Base-by-base conservation (phyloP, 1,140 invertebrate genomes). In the Drosophila sproati region DNA sequence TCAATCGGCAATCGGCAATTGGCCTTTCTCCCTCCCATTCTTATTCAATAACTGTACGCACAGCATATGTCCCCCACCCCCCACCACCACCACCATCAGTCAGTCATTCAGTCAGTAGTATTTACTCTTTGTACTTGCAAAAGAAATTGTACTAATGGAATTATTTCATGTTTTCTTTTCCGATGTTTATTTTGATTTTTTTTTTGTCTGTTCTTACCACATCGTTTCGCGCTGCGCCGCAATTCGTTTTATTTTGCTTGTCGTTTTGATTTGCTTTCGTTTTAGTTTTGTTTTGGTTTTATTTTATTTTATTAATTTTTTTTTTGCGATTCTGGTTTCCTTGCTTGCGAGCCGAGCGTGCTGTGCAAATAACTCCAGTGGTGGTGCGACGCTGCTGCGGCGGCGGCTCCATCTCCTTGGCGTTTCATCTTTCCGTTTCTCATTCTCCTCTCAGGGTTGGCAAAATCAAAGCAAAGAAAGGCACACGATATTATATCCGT, bases 71-170 rank as follows among this genome's bases (percentile, higher is more conserved):
- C 2, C 8, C 34, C 12, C 7, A 7, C 5, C 28, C 48, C 7
- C 8, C 31, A 39, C 47, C 41, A 4, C n/a, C 50, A 10, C 28
- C 35, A 12, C 31, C 12, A 12, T 12, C 52, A 20, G 20, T 20
- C 20, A 20, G 20, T 20, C 20, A 20, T 37, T 35, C 37, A 8
- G 7, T 37, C 48, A 64, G 79, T 73, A 83, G 88, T 91, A 91
- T 91, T 91, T 91, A 85, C 78, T 91, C 86, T 91, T 85, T 91
- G 90, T 91, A 83, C 89, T 91, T 91, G 91, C 83, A 91, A 91
- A 91, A 91, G 86, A 91, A 91, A 91, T 91, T 91, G 86, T 85
- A 91, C 91, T 91, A 91, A 91, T 91, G 91, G 91, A 91, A 91
- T 91, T 91, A 91, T 91, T 82, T 91, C 70, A 86, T 91, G 80